These are phyloP conservation scores for Heterotis niloticus DNA, from an alignment of 2,113 vertebrate genomes.

Conservation along the genomic window DNA sequence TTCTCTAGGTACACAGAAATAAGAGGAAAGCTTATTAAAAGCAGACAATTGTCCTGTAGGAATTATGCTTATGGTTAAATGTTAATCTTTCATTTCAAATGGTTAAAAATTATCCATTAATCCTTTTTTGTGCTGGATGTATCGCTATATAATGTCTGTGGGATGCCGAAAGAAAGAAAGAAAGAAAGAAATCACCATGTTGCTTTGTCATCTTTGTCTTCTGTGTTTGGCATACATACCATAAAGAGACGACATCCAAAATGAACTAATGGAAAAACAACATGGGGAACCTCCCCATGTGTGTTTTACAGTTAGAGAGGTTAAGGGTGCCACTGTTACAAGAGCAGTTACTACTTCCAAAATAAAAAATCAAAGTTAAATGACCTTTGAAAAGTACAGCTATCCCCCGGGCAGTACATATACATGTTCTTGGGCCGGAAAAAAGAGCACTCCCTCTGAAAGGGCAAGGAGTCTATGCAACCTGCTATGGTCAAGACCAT, in stretches of 20 bases:
- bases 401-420: neutral
- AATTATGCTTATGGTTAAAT: no score
- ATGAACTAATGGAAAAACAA: neutral
- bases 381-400: neutral
- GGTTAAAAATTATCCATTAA: neutral
- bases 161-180: neutral
- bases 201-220: neutral
- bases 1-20: neutral
- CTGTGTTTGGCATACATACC: neutral
- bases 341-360: neutral
- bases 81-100: neutral
- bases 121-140: neutral
- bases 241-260: neutral
- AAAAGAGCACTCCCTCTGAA: neutral
- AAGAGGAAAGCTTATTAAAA: no score
- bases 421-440: neutral
- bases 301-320: neutral
- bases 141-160: neutral
- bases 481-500: conserved; percentile 13
- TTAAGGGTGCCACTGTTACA: neutral
- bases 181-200: neutral
- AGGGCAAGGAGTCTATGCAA: neutral
- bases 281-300: neutral
- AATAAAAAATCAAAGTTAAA: neutral
- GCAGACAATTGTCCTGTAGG: no score